Percentiles rank a stretch among this genome's conserved stretches.
Evolutionary conservation across 2,113 vertebrate genomes (phyloP).

Genomic region (Bos javanicus): DNA sequence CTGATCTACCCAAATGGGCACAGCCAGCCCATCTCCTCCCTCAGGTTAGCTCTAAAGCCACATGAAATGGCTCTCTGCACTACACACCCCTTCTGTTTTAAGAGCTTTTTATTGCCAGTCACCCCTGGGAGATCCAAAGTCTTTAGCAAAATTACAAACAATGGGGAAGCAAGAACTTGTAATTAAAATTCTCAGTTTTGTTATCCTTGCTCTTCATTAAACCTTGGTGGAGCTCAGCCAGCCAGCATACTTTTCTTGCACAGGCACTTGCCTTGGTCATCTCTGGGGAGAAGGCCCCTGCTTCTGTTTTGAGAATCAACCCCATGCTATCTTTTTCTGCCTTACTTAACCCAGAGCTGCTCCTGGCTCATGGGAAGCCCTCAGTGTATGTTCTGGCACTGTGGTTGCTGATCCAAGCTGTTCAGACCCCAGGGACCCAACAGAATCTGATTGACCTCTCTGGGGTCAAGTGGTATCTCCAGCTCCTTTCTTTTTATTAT

Average conservation of each 20-base stretch:
- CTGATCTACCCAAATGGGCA: neutral
- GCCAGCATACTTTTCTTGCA: neutral
- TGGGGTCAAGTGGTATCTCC: neutral
- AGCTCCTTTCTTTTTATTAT: neutral
- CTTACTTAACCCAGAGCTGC: neutral
- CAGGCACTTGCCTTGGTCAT: neutral
- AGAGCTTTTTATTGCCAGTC: conserved; percentile 7
- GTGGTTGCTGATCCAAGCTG: neutral
- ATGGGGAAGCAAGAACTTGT: conserved; percentile 3
- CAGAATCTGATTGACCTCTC: neutral
- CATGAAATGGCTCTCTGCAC: neutral
- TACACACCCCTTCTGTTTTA: neutral
- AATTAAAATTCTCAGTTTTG: conserved; percentile 14
- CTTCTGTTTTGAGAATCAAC: neutral
- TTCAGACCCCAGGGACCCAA: neutral
- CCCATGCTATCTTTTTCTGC: neutral
- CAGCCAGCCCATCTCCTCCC: neutral
- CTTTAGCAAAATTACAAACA: neutral
- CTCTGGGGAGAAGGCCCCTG: neutral
- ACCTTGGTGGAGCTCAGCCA: neutral
- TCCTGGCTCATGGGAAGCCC: neutral
- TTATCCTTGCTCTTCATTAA: neutral
- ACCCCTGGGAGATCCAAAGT: neutral
- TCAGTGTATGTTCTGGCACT: neutral
- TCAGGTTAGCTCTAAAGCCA: neutral